Conservation (phyloP, 2,113 vertebrate genomes). For the Zeus faber region DNA sequence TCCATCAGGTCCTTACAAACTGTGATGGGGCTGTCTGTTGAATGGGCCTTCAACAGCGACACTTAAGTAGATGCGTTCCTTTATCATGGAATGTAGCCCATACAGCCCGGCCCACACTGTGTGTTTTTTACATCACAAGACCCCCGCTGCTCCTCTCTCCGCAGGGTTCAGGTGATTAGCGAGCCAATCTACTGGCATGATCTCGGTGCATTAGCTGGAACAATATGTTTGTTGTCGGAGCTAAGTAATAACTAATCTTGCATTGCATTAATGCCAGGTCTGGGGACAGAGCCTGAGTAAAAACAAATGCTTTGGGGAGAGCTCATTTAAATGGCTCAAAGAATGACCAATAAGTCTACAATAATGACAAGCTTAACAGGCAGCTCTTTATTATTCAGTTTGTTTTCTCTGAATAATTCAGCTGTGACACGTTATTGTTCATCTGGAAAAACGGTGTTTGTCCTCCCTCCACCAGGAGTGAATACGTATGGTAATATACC, state of each 20-base stretch:
- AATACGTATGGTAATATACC: no score
- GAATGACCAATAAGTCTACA: slow-evolving; percentile 48
- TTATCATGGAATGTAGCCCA: slow-evolving; percentile 55
- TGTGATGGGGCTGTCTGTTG: slow-evolving; percentile 31
- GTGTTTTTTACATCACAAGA: slow-evolving; percentile 41
- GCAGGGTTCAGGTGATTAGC: slow-evolving; percentile 62
- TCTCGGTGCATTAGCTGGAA: slow-evolving; percentile 52
- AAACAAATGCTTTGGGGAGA: slow-evolving; percentile 39
- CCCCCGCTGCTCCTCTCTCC: slow-evolving; percentile 51
- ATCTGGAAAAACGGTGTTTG: slow-evolving; percentile 1
- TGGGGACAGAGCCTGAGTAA: slow-evolving; percentile 27
- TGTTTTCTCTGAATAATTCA: slow-evolving; percentile 21
- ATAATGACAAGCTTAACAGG: slow-evolving; percentile 48
- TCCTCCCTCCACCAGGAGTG: no score
- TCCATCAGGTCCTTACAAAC: not conserved
- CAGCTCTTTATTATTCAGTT: slow-evolving; percentile 36
- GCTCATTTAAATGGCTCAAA: slow-evolving; percentile 45
- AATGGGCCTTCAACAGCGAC: slow-evolving; percentile 51
- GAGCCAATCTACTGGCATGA: slow-evolving; percentile 49
- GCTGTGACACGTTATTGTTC: not conserved
- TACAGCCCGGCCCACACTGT: slow-evolving; percentile 45
- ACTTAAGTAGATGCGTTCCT: slow-evolving; percentile 52
- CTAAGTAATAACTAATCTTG: slow-evolving; percentile 58
- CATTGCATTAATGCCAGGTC: slow-evolving; percentile 38
- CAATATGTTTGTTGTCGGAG: slow-evolving; percentile 65